Evolutionary conservation across 1,140 invertebrate species (phyloP).

Genomic region (Periplaneta americana): DNA sequence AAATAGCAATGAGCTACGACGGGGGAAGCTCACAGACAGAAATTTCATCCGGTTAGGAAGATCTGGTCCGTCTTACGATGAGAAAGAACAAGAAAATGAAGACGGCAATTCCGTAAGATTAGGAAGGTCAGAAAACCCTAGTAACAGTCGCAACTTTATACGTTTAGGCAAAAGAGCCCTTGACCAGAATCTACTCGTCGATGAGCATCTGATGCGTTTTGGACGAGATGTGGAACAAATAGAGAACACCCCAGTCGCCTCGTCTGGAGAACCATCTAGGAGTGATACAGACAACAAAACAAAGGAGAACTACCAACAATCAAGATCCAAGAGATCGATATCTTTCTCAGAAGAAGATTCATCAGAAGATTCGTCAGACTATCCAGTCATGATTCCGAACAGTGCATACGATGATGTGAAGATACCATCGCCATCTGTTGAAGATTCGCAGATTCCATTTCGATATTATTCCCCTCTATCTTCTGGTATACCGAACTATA

Average conservation of each 20-base stretch:
- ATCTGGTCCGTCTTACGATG: background rate
- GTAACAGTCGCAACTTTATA: background rate
- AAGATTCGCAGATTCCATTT: background rate
- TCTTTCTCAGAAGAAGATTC: background rate
- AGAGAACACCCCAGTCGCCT: background rate
- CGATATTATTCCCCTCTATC: background rate
- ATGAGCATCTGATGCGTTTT: background rate
- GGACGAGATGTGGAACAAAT: background rate
- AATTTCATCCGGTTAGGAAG: conserved; percentile 23
- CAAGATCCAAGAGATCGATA: background rate
- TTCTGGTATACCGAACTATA: conserved; percentile 4
- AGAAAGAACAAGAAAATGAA: background rate
- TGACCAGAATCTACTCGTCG: no score
- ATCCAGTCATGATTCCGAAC: background rate
- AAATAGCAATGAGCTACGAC: background rate
- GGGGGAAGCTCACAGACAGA: conserved; percentile 10
- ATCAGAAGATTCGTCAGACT: background rate
- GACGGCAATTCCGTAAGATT: background rate
- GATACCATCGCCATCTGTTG: background rate
- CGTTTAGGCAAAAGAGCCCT: background rate
- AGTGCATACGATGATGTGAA: background rate
- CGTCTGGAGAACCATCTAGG: no score
- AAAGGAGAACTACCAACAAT: background rate
- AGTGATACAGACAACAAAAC: background rate
- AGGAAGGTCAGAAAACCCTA: background rate